Evolutionary conservation across 2,113 vertebrate genomes (phyloP).

Genomic region (Herpetotheres cachinnans): DNA sequence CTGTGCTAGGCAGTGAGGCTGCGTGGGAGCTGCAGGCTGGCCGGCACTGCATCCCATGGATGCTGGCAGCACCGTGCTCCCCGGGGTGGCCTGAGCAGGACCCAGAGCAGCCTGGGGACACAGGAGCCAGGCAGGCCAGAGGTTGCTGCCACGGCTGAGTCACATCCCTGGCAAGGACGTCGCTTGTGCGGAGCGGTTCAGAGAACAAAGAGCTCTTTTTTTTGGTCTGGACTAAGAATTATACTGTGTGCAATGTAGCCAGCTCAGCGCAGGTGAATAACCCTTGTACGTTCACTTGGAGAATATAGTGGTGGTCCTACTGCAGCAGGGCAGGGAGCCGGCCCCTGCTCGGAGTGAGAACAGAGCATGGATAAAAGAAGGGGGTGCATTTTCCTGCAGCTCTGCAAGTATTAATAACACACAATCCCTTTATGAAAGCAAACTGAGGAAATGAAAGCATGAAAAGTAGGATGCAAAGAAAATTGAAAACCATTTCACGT

Average conservation of each 20-base stretch:
- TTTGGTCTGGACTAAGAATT: background rate
- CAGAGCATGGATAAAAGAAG: rapidly evolving
- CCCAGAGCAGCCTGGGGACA: background rate
- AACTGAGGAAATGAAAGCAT: background rate
- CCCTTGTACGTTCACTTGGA: rapidly evolving
- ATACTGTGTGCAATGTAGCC: background rate
- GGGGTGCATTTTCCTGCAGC: background rate
- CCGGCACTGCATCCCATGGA: background rate
- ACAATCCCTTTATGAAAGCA: background rate
- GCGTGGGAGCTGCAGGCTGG: background rate
- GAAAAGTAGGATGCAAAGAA: background rate
- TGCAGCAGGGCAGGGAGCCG: background rate
- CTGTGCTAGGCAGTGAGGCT: background rate
- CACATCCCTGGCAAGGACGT: background rate
- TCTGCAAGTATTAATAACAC: background rate
- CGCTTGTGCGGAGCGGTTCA: background rate
- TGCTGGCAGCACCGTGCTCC: background rate
- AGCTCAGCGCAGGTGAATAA: background rate
- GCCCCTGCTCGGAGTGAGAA: rapidly evolving
- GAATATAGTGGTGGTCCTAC: no score
- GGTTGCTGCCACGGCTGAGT: background rate
- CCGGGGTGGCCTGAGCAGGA: background rate
- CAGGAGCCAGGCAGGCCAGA: background rate
- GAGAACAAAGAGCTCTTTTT: constrained; percentile 17
- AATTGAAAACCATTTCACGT: rapidly evolving